Percentiles rank a stretch among this genome's conserved stretches.
Conservation (phyloP, 2,797 vertebrate genomes). For the Rachycentron canadum region DNA sequence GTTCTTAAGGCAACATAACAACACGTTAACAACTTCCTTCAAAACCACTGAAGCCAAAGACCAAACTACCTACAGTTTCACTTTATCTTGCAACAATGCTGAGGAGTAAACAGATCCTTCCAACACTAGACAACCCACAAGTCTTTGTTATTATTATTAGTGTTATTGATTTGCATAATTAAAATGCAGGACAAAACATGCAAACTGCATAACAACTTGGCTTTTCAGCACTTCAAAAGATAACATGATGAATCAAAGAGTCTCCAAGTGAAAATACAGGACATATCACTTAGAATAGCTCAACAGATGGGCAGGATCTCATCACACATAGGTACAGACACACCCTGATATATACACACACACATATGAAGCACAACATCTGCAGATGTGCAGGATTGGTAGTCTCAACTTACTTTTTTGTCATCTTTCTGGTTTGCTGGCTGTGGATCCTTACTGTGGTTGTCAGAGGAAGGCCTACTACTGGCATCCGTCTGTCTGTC, state of each 20-base stretch:
- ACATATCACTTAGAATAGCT: conserved; percentile 39
- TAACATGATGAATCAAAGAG: conserved; percentile 13
- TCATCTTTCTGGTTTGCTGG: conserved; percentile 81
- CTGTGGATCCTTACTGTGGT: conserved; percentile 80
- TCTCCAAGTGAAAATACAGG: conserved; percentile 19
- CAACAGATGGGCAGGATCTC: conserved; percentile 44
- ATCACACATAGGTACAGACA: conserved; percentile 32
- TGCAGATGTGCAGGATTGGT: conserved; percentile 50
- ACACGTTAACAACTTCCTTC: conserved; percentile 58
- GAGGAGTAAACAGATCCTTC: conserved; percentile 30
- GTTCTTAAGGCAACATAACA: conserved; percentile 44
- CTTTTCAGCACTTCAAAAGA: conserved; percentile 7
- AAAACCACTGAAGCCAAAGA: conserved; percentile 41
- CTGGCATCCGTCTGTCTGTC: conserved; percentile 83
- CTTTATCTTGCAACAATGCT: conserved; percentile 40
- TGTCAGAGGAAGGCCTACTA: conserved; percentile 76
- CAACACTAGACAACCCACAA: conserved; percentile 6
- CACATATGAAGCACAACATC: conserved; percentile 8
- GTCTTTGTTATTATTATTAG: background rate
- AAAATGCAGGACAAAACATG: conserved; percentile 15
- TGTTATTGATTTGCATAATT: background rate
- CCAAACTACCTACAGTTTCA: conserved; percentile 51
- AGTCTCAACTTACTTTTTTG: conserved; percentile 85
- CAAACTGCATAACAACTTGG: conserved; percentile 16
- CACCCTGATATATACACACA: conserved; percentile 9